These are phyloP conservation scores for Parthenolecanium corni DNA, from an alignment of 2,888 invertebrate genomes.

Conservation along the genomic window DNA sequence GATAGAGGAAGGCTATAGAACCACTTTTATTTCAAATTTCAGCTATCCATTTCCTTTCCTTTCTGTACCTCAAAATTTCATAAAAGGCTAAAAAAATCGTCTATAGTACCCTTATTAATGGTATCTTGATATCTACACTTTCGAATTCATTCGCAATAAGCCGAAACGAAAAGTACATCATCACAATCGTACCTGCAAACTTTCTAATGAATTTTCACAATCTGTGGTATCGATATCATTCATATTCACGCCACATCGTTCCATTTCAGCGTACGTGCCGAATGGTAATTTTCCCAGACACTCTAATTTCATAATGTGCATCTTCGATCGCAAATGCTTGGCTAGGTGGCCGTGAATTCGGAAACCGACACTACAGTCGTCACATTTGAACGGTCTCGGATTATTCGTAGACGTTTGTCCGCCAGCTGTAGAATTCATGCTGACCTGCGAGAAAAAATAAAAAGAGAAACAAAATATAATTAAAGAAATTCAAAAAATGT, in stretches of 20 bases:
- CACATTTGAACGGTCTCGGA: slow-evolving; percentile 91
- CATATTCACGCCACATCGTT: slow-evolving; percentile 74
- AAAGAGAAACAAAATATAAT: too few species aligned
- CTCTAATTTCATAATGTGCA: slow-evolving; percentile 89
- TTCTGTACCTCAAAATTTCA: too few species aligned
- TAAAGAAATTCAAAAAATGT: too few species aligned
- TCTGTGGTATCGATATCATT: slow-evolving; percentile 94
- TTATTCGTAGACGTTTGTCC: slow-evolving; percentile 73
- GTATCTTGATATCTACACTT: too few species aligned
- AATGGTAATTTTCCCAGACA: slow-evolving; percentile 85
- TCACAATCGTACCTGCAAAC: slow-evolving; percentile 58
- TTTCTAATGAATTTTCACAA: slow-evolving; percentile 86
- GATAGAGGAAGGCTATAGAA: too few species aligned
- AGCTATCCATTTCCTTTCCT: too few species aligned
- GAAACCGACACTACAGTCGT: slow-evolving; percentile 91
- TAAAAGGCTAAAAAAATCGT: too few species aligned
- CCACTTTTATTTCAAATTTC: too few species aligned
- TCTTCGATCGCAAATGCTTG: slow-evolving; percentile 90
- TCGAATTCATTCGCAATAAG: too few species aligned
- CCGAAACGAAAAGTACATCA: too few species aligned
- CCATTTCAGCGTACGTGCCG: slow-evolving; percentile 88
- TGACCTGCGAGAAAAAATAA: slow-evolving; percentile 40
- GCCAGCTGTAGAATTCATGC: slow-evolving; percentile 74
- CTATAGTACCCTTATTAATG: too few species aligned
- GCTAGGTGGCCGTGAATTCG: slow-evolving; percentile 93